Evolutionary conservation across 2,888 invertebrate species (phyloP).

Genomic region (Polylopha cassiicola): DNA sequence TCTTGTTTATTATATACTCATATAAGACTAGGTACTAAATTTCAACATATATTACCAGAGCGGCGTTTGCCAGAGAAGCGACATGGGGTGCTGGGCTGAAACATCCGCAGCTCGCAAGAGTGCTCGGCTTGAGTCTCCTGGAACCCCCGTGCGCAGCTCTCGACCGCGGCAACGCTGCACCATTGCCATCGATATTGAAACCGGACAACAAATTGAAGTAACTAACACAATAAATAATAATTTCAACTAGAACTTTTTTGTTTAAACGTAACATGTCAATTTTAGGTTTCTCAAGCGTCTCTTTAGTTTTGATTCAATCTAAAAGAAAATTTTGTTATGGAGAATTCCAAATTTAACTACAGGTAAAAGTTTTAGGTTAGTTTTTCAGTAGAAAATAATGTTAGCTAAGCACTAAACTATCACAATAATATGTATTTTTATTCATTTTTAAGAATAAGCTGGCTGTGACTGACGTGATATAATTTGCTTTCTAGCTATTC

Average conservation of each 20-base stretch:
- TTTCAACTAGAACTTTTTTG: no score
- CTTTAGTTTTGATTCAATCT: no score
- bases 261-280: no score
- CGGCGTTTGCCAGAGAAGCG: slow-evolving; percentile 92
- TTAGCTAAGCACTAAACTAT: no score
- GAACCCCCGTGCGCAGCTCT: slow-evolving; percentile 93
- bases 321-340: no score
- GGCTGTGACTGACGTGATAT: background rate
- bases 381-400: no score
- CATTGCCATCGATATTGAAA: slow-evolving; percentile 83
- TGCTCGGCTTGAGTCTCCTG: slow-evolving; percentile 88
- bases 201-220: slow-evolving; percentile 72
- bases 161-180: slow-evolving; percentile 92
- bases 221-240: background rate
- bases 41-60: slow-evolving; percentile 64
- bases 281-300: no score
- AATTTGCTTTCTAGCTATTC: slow-evolving; percentile 83
- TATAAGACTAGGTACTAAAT: background rate
- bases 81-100: slow-evolving; percentile 89
- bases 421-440: no score
- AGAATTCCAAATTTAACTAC: no score
- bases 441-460: no score
- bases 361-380: no score
- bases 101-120: slow-evolving; percentile 89
- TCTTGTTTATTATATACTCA: no score